These are phyloP conservation scores for Nephrotoma guestfalica DNA, from an alignment of 2,888 invertebrate genomes.

Conservation along the genomic window DNA sequence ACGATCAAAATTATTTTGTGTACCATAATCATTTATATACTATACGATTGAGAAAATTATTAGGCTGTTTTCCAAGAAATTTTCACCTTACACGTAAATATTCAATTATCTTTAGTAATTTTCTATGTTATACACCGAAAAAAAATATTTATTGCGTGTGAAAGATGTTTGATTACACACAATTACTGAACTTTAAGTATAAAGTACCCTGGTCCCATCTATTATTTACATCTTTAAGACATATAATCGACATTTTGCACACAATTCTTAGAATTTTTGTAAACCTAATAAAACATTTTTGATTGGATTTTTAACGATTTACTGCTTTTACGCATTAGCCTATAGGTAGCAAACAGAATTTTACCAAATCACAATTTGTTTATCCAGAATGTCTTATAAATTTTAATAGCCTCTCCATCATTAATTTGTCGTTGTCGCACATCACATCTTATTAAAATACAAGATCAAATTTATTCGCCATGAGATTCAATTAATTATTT, in stretches of 20 bases:
- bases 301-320: neutral
- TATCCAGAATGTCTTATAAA: neutral
- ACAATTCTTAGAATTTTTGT: too few species aligned
- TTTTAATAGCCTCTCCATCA: neutral
- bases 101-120: neutral
- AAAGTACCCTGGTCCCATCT: too few species aligned
- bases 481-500: neutral
- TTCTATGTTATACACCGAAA: neutral
- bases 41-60: neutral
- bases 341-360: neutral
- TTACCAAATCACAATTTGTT: neutral
- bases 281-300: neutral
- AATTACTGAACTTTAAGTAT: too few species aligned
- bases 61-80: neutral
- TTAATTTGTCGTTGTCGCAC: neutral
- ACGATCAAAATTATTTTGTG: neutral
- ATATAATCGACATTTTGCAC: too few species aligned
- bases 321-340: neutral
- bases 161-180: neutral
- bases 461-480: neutral
- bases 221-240: too few species aligned
- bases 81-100: neutral
- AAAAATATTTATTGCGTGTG: neutral
- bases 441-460: neutral
- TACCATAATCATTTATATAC: neutral